phyloP scores from a whole-genome alignment of 1,140 invertebrate genomes.

The Scaptomyza montana region DNA sequence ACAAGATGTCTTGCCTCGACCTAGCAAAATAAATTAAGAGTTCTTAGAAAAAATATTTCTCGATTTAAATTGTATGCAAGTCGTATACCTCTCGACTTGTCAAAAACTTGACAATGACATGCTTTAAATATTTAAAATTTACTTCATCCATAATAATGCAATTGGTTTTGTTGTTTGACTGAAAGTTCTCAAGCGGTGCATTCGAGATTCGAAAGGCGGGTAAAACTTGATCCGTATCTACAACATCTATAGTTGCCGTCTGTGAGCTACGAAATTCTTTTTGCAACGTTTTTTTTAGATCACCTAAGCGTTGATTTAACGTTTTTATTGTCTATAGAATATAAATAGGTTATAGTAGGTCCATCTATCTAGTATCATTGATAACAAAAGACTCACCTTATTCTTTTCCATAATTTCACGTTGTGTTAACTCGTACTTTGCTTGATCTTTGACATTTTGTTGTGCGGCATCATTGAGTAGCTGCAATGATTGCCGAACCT shows the following conservation, averaged over 20 bases:
- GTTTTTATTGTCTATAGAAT: slow-evolving; percentile 90
- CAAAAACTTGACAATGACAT: slow-evolving; percentile 96
- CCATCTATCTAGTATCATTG: too few species aligned
- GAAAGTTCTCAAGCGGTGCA: slow-evolving; percentile 36
- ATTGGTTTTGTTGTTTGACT: slow-evolving; percentile 57
- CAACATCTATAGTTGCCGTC: slow-evolving; percentile 51
- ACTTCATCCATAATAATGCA: slow-evolving; percentile 85
- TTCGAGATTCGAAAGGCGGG: slow-evolving; percentile 49
- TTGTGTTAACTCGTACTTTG: slow-evolving; percentile 88
- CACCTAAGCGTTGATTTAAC: slow-evolving; percentile 92
- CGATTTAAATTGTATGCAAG: background rate
- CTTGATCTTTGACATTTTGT: slow-evolving; percentile 86
- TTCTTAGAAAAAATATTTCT: background rate
- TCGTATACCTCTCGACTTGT: slow-evolving; percentile 90
- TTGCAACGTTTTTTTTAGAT: slow-evolving; percentile 96
- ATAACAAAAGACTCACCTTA: slow-evolving; percentile 84
- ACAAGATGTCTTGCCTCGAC: slow-evolving; percentile 94
- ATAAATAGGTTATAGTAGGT: background rate
- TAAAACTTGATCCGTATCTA: slow-evolving; percentile 45
- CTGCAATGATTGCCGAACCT: slow-evolving; percentile 84
- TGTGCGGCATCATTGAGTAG: slow-evolving; percentile 84
- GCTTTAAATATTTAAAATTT: slow-evolving; percentile 91
- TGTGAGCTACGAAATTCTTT: slow-evolving; percentile 88
- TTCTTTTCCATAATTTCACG: slow-evolving; percentile 91
- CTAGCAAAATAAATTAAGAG: slow-evolving; percentile 33